phyloP scores from a whole-genome alignment of 1,140 invertebrate species.

The Drosophila subpulchrella region DNA sequence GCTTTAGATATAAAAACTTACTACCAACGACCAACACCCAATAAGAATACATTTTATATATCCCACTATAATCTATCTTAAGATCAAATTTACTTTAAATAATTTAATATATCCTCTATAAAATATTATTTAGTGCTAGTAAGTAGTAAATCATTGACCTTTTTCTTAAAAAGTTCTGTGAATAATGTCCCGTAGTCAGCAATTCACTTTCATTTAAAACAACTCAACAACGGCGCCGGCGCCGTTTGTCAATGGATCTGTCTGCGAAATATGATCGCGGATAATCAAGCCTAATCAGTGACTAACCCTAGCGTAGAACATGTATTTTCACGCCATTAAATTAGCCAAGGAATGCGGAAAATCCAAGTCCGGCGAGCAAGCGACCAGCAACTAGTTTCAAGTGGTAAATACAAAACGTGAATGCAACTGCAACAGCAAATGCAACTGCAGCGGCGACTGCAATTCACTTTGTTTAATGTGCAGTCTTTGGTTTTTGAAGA shows the following conservation, averaged over 20 bases:
- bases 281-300: slow-evolving; percentile 72
- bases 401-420: slow-evolving; percentile 55
- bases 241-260: slow-evolving; percentile 56
- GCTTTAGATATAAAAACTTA: no score
- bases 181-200: neutral
- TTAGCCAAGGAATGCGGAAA: slow-evolving; percentile 77
- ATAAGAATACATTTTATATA: no score
- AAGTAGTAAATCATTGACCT: neutral
- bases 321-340: slow-evolving; percentile 77
- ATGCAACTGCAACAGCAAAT: slow-evolving; percentile 36
- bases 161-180: neutral
- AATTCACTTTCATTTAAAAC: slow-evolving; percentile 46
- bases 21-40: no score
- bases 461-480: slow-evolving; percentile 59
- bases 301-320: slow-evolving; percentile 42
- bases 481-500: slow-evolving; percentile 43
- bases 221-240: slow-evolving; percentile 51
- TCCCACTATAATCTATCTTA: no score
- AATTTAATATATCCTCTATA: no score
- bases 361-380: slow-evolving; percentile 32
- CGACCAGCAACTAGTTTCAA: slow-evolving; percentile 63
- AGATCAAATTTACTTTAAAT: no score
- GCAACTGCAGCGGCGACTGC: slow-evolving; percentile 25
- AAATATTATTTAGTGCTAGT: no score
- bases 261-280: slow-evolving; percentile 56